A percentile compares a stretch with the other conserved stretches of the same genome.
Conservation (phyloP, 92 coral and sea anemone species). For the Heliopora coerulea region DNA sequence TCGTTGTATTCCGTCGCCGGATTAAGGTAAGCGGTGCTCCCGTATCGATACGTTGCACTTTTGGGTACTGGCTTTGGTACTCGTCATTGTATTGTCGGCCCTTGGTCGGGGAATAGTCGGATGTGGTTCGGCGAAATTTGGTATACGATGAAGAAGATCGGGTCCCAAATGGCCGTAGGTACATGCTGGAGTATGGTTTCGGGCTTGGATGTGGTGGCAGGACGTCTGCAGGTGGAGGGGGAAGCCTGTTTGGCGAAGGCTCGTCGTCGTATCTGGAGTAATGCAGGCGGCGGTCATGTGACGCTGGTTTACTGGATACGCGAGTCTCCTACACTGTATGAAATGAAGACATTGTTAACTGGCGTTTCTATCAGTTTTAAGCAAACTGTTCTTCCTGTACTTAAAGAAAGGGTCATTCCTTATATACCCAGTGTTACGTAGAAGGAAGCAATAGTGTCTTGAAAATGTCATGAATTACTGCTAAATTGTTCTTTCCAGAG, state of each 20-base stretch:
- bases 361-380: too few relatives aligned
- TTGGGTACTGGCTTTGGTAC: slow-evolving; percentile 32
- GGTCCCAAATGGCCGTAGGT: slow-evolving; percentile 40
- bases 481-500: too few relatives aligned
- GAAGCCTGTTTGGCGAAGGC: slow-evolving; percentile 27
- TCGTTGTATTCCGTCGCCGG: slow-evolving; percentile 38
- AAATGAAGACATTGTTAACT: background rate
- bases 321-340: slow-evolving; percentile 28
- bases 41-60: slow-evolving; percentile 24
- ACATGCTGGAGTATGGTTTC: slow-evolving; percentile 21
- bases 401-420: too few relatives aligned
- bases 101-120: slow-evolving; percentile 14
- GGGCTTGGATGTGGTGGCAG: slow-evolving; percentile 14
- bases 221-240: slow-evolving; percentile 36
- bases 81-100: slow-evolving; percentile 37
- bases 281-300: slow-evolving; percentile 35
- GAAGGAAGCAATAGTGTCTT: too few relatives aligned
- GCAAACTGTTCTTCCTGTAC: too few relatives aligned
- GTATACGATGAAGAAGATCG: slow-evolving; percentile 15
- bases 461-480: too few relatives aligned
- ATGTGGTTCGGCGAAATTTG: slow-evolving; percentile 25
- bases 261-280: slow-evolving; percentile 4
- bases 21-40: slow-evolving; percentile 35
- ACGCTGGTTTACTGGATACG: slow-evolving; percentile 28
- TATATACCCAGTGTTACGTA: too few relatives aligned